Evolutionary conservation across 2,888 invertebrate genomes (phyloP).

Genomic region (Spisula subtruncata): DNA sequence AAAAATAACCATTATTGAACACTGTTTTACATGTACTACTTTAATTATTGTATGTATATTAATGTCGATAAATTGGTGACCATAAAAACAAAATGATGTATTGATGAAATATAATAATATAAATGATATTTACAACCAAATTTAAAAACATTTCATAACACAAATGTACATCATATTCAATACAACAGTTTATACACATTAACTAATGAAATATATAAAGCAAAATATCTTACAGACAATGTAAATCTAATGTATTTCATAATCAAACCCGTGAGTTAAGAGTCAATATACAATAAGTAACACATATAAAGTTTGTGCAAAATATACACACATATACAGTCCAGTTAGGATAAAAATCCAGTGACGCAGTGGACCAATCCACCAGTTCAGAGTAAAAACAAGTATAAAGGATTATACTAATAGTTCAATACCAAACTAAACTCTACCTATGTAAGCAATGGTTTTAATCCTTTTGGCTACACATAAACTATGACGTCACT

Average conservation of each 20-base stretch:
- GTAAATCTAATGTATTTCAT: neutral
- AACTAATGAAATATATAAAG: constrained; percentile 11
- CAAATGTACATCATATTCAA: constrained; percentile 7
- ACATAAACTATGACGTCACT: no score
- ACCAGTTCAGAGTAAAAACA: no score
- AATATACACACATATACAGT: constrained; percentile 20
- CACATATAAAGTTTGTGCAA: constrained; percentile 5
- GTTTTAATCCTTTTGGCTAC: no score
- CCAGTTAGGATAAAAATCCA: no score
- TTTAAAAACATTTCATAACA: neutral
- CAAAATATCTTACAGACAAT: constrained; percentile 10
- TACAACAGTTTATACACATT: constrained; percentile 16
- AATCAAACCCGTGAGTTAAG: constrained; percentile 19
- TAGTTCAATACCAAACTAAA: no score
- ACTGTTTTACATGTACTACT: constrained; percentile 7
- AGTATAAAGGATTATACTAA: no score
- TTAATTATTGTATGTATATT: neutral
- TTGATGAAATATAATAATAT: constrained; percentile 8
- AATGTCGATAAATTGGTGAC: neutral
- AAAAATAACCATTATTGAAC: neutral
- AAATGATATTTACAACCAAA: constrained; percentile 16
- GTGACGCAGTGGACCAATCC: no score
- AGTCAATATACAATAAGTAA: constrained; percentile 2
- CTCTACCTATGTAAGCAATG: no score
- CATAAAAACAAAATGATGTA: neutral